These are phyloP conservation scores for Mythimna ferrago DNA, from an alignment of 2,888 invertebrate genomes.

Conservation along the genomic window DNA sequence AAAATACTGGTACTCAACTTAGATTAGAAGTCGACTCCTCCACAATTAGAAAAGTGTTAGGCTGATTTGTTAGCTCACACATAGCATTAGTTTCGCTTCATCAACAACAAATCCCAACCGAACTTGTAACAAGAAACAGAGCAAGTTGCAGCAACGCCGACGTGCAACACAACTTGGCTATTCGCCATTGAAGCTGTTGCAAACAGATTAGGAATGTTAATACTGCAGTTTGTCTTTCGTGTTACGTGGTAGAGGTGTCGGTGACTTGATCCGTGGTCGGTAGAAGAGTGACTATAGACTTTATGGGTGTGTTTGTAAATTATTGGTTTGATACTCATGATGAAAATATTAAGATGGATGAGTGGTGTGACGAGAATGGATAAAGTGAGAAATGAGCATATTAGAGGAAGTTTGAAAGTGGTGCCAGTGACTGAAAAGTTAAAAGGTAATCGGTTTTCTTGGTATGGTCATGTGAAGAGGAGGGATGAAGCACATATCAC, in stretches of 20 bases:
- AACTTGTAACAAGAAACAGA: conserved; percentile 53
- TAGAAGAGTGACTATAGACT: conserved; percentile 7
- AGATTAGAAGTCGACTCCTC: no score
- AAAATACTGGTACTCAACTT: no score
- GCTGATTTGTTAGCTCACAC: not conserved
- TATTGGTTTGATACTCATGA: conserved; percentile 7
- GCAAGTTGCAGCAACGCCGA: conserved; percentile 70
- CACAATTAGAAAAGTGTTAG: no score
- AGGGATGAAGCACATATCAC: no score
- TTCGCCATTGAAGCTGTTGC: conserved; percentile 73
- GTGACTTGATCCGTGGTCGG: conserved; percentile 34
- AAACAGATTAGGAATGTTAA: conserved; percentile 77
- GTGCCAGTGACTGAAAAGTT: no score
- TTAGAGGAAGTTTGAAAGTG: no score
- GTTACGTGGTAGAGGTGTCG: conserved; percentile 45
- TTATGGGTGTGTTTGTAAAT: not conserved
- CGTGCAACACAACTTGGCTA: conserved; percentile 72
- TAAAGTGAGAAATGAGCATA: no score
- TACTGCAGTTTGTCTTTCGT: conserved; percentile 70
- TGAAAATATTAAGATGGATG: no score
- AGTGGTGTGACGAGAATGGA: no score
- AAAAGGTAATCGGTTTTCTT: no score
- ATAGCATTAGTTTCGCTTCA: not conserved
- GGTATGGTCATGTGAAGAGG: no score
- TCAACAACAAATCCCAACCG: not conserved